Evolutionary conservation across 2,888 invertebrate genomes (phyloP).

Genomic region (Suillia variegata): DNA sequence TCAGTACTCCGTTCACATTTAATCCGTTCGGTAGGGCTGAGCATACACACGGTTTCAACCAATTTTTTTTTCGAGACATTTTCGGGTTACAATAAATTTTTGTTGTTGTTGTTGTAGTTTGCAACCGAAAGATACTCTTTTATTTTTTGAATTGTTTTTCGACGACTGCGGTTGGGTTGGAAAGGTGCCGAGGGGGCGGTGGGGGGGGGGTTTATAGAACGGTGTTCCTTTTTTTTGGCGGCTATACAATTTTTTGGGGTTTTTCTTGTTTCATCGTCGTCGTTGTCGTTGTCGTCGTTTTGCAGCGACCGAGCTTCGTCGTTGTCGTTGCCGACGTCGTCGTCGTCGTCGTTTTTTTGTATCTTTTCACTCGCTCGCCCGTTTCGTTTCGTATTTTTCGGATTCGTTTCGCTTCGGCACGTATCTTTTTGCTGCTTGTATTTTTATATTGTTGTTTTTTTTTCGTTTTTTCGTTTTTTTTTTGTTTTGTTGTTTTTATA

Average conservation of each 20-base stretch:
- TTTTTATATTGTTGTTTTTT: conserved; percentile 30
- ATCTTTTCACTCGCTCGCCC: not conserved
- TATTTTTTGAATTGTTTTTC: not conserved
- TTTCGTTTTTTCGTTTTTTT: not conserved
- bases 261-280: conserved; percentile 20
- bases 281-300: conserved; percentile 34
- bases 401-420: conserved; percentile 40
- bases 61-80: conserved; percentile 38
- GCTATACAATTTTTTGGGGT: not conserved
- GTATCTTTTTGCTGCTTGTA: too few relatives aligned
- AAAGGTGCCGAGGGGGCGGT: not conserved
- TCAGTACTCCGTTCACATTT: conserved; percentile 53
- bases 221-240: too few relatives aligned
- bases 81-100: conserved; percentile 29
- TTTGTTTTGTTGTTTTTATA: conserved; percentile 33
- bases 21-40: conserved; percentile 53
- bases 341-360: too few relatives aligned
- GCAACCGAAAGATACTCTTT: too few relatives aligned
- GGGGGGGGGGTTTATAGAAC: conserved; percentile 7
- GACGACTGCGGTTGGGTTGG: not conserved
- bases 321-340: too few relatives aligned
- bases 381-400: conserved; percentile 19
- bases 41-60: conserved; percentile 36
- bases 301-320: too few relatives aligned
- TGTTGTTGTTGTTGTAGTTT: conserved; percentile 30